Base-by-base conservation (phyloP, 1,140 invertebrate species). In the Plutomurus gul region DNA sequence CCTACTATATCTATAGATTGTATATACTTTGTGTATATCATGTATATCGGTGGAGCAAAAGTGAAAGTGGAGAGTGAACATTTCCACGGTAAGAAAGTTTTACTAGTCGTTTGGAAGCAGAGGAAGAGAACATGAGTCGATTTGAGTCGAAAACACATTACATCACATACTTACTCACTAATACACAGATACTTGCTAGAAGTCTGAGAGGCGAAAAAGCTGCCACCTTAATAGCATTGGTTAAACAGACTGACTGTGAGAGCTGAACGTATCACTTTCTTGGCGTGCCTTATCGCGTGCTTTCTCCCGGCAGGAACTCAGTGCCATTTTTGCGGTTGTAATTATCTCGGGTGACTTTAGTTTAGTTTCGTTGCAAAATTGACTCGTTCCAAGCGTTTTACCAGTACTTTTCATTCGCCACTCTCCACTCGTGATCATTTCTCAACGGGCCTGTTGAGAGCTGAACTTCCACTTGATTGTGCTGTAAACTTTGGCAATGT, bases 321-420 rank as follows among this genome's bases (percentile, higher is more conserved):
- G 22, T 39, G 20, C 70, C 70, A 43, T 72, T 72, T 72, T 27
- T 72, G 70, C 39, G 70, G 70, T 72, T 72, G 70, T 72, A 72
- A 72, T 72, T 72, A 40, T 72, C 36, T 43, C 20, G 25, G 25
- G 30, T 33, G 27, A 72, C 36, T 72, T 72, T 22, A 18, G 37
- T 40, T 40, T 22, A 72, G 70, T 72, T 72, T 22, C 37, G 37
- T 40, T 40, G 40, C 25, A 72, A 72, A 72, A 72, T 72, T 72
- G 70, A 72, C 70, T 40, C 40, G 70, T 72, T 72, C 39, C 3
- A 43, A 39, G 70, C 36, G 18, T 72, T 72, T 72, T 72, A 72
- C 40, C 40, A 25, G 70, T 46, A n/a, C 18, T 20, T 72, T 22
- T 4, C 70, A 25, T 40, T 65, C 25, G 18, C 56, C 18, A 33